These are phyloP conservation scores for Serinus canaria DNA, from an alignment of 2,113 vertebrate species.

Conservation along the genomic window DNA sequence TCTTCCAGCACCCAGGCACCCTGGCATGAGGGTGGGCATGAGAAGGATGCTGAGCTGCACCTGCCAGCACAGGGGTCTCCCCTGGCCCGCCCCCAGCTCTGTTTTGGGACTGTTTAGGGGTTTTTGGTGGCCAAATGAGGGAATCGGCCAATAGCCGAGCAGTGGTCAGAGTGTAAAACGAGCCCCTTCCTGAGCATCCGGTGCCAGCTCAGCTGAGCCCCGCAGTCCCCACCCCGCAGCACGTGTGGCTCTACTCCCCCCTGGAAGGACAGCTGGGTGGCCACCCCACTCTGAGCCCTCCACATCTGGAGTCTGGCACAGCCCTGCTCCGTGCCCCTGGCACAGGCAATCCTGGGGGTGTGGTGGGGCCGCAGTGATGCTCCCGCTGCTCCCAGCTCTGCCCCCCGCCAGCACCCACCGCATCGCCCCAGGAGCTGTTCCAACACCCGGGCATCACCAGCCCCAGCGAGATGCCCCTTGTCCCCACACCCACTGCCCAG, in stretches of 20 bases:
- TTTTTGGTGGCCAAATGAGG: background rate
- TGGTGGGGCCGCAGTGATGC: background rate
- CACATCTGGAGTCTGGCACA: background rate
- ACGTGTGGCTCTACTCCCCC: fast-evolving
- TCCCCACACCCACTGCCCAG: background rate
- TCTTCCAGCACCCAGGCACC: background rate
- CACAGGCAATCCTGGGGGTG: background rate
- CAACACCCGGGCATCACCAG: background rate
- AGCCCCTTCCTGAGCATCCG: background rate
- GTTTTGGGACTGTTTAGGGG: background rate
- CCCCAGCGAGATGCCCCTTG: background rate
- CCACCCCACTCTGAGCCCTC: background rate
- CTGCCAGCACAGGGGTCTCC: background rate
- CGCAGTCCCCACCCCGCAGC: background rate
- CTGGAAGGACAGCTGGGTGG: background rate
- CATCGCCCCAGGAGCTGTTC: background rate
- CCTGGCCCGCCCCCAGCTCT: fast-evolving
- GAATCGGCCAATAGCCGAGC: background rate
- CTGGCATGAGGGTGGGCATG: background rate
- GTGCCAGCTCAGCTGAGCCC: background rate
- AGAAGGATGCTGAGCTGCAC: background rate
- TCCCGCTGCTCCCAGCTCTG: background rate
- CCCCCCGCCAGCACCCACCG: fast-evolving
- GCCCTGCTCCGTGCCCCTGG: background rate
- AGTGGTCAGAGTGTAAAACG: background rate